A percentile compares a stretch with the other conserved stretches of the same genome.
phyloP scores from a whole-genome alignment of 1,140 invertebrate species.

The Oppia nitens region DNA sequence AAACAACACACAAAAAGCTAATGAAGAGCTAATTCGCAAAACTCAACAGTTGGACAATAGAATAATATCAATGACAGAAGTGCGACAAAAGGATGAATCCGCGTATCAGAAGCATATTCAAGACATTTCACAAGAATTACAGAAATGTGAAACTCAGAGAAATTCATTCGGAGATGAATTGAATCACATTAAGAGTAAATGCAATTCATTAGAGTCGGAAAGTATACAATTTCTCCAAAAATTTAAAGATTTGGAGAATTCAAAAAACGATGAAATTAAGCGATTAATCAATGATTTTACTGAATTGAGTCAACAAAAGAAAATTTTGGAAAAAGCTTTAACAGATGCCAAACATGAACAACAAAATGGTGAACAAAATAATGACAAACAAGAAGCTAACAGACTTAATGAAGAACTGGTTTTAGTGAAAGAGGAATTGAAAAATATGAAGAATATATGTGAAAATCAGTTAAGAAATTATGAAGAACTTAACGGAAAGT shows the following conservation, averaged over 20 bases:
- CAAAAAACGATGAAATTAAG: neutral
- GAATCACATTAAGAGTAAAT: neutral
- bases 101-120: neutral
- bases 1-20: neutral
- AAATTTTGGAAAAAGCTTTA: neutral
- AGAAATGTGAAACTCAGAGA: neutral
- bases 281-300: neutral
- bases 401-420: neutral
- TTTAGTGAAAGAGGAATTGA: neutral
- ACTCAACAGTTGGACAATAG: neutral
- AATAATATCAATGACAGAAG: neutral
- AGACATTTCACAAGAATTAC: neutral
- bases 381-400: neutral
- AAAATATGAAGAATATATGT: neutral
- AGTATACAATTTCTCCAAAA: neutral
- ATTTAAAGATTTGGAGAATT: neutral
- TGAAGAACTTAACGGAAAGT: neutral
- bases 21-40: neutral
- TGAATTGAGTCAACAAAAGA: neutral
- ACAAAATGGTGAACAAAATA: neutral
- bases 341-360: neutral
- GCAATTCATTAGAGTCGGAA: neutral
- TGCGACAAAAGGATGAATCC: neutral
- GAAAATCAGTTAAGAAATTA: neutral
- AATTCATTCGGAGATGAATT: neutral